Evolutionary conservation across 2,888 invertebrate species (phyloP).

Genomic region (Ormia ochracea): DNA sequence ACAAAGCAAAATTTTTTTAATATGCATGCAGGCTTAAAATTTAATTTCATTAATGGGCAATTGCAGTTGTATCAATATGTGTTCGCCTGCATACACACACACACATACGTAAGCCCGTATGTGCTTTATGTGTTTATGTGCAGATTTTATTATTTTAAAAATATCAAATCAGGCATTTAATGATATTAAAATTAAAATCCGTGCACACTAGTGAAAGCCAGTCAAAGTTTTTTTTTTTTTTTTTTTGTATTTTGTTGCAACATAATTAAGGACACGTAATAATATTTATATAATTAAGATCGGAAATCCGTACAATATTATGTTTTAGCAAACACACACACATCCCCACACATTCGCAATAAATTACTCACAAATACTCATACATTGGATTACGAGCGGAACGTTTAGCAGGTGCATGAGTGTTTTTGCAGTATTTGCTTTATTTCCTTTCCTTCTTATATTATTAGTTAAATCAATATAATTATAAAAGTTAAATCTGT

Average conservation of each 20-base stretch:
- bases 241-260: too few relatives aligned
- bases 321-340: slow-evolving; percentile 26
- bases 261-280: slow-evolving; percentile 62
- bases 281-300: slow-evolving; percentile 65
- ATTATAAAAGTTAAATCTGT: slow-evolving; percentile 15
- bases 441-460: background rate
- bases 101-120: too few relatives aligned
- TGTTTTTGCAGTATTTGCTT: background rate
- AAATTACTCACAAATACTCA: background rate
- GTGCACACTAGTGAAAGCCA: background rate
- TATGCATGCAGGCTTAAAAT: too few relatives aligned
- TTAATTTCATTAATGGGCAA: too few relatives aligned
- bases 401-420: background rate
- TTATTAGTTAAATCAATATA: slow-evolving; percentile 49
- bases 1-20: too few relatives aligned
- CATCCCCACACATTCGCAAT: background rate
- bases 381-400: background rate
- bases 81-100: background rate
- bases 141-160: background rate
- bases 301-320: slow-evolving; percentile 59
- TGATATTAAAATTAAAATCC: slow-evolving; percentile 53
- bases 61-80: too few relatives aligned
- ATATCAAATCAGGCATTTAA: slow-evolving; percentile 45
- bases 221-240: slow-evolving; percentile 16
- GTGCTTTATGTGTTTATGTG: background rate